These are phyloP conservation scores for Drosophila maculinotata DNA, from an alignment of 2,888 invertebrate species.

Conservation along the genomic window DNA sequence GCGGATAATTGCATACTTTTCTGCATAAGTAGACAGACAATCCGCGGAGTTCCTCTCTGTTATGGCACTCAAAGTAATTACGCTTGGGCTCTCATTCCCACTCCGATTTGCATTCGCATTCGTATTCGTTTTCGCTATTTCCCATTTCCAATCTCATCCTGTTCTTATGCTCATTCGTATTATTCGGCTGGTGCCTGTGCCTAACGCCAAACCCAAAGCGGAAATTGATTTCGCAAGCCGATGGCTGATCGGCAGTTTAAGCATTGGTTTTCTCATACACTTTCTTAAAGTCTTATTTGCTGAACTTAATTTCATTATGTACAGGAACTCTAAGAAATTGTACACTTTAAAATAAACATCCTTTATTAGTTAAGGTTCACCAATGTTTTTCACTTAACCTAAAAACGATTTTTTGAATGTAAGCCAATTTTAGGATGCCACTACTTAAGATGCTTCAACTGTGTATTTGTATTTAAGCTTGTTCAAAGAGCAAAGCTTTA, in stretches of 20 bases:
- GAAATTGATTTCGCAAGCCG: slow-evolving; percentile 74
- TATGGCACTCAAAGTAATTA: slow-evolving; percentile 70
- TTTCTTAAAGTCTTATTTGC: background rate
- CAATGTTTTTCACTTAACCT: too few relatives aligned
- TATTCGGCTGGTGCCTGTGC: slow-evolving; percentile 16
- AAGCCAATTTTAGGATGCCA: too few relatives aligned
- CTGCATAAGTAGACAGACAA: slow-evolving; percentile 35
- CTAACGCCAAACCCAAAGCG: slow-evolving; percentile 55
- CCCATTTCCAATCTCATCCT: background rate
- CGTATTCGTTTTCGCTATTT: background rate
- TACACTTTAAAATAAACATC: too few relatives aligned
- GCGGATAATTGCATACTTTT: slow-evolving; percentile 68
- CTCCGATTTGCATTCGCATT: too few relatives aligned
- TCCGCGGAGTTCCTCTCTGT: slow-evolving; percentile 1
- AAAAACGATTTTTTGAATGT: too few relatives aligned
- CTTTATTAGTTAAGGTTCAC: too few relatives aligned
- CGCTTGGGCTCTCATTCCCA: slow-evolving; percentile 19
- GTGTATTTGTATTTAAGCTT: too few relatives aligned
- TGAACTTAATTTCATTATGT: too few relatives aligned
- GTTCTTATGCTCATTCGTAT: slow-evolving; percentile 4
- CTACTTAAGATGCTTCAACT: too few relatives aligned
- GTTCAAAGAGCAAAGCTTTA: too few relatives aligned
- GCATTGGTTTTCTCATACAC: slow-evolving; percentile 14
- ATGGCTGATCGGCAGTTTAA: slow-evolving; percentile 56
- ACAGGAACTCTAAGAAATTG: background rate